Conservation (phyloP, 2,113 vertebrate genomes). For the Sula dactylatra region DNA sequence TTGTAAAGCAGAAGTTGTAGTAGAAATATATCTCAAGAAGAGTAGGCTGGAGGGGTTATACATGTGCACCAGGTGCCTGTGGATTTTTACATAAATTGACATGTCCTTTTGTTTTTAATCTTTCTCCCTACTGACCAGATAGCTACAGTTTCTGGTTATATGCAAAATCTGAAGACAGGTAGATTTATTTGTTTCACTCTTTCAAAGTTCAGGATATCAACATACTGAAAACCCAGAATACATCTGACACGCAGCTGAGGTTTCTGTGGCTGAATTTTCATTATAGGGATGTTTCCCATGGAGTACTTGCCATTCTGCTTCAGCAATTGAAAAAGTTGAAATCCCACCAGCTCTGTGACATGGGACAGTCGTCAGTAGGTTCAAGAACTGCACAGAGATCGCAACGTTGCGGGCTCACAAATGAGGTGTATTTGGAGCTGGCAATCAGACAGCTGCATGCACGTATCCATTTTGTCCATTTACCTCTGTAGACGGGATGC, state of each 20-base stretch:
- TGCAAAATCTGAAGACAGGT: background rate
- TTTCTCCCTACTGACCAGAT: background rate
- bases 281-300: background rate
- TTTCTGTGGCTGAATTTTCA: background rate
- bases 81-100: background rate
- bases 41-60: background rate
- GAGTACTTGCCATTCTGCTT: background rate
- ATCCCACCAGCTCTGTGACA: background rate
- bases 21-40: background rate
- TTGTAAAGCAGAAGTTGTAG: background rate
- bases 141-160: background rate
- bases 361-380: fast-evolving
- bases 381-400: background rate
- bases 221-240: background rate
- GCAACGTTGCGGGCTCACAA: background rate
- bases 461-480: background rate
- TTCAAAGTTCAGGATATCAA: background rate
- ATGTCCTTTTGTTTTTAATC: background rate
- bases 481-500: background rate
- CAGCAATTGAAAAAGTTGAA: background rate
- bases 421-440: background rate
- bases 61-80: background rate
- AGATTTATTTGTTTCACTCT: background rate
- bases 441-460: background rate
- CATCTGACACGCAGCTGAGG: background rate